phyloP scores from a whole-genome alignment of 1,140 invertebrate species.

The Nomia melanderi region DNA sequence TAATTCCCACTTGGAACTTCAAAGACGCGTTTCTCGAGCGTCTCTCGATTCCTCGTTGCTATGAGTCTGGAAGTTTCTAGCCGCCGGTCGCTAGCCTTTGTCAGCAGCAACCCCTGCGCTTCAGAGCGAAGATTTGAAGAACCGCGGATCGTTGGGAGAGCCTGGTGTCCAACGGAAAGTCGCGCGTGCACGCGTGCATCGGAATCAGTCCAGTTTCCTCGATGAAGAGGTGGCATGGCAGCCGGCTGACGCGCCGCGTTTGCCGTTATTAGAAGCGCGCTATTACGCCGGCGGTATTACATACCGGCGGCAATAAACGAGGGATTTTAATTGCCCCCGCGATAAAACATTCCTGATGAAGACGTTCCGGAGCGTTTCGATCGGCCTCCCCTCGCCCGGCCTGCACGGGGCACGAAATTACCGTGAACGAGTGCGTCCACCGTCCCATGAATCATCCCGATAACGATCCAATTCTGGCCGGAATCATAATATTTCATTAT shows the following conservation, averaged over 20 bases:
- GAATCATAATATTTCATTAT: no score
- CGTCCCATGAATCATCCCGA: slow-evolving; percentile 10
- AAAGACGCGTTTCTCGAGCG: no score
- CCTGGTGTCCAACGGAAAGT: background rate
- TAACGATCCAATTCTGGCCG: no score
- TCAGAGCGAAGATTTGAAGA: no score
- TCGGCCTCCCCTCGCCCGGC: background rate
- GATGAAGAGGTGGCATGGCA: background rate
- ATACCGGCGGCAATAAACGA: slow-evolving; percentile 25
- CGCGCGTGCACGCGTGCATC: background rate
- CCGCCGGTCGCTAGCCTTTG: no score
- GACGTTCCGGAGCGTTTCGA: slow-evolving; percentile 11
- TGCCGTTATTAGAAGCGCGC: slow-evolving; percentile 14
- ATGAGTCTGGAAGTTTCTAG: no score
- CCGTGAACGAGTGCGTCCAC: background rate
- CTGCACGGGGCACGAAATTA: background rate
- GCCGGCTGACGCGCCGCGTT: background rate
- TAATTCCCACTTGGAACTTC: no score
- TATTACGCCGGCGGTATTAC: slow-evolving; percentile 22
- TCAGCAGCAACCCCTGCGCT: no score
- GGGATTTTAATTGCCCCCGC: slow-evolving; percentile 30
- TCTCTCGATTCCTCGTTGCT: no score
- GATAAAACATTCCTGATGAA: slow-evolving; percentile 28
- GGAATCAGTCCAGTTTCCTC: background rate
- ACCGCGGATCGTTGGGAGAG: no score